Conservation (phyloP, 1,140 invertebrate genomes). For the Aphidius gifuensis region DNA sequence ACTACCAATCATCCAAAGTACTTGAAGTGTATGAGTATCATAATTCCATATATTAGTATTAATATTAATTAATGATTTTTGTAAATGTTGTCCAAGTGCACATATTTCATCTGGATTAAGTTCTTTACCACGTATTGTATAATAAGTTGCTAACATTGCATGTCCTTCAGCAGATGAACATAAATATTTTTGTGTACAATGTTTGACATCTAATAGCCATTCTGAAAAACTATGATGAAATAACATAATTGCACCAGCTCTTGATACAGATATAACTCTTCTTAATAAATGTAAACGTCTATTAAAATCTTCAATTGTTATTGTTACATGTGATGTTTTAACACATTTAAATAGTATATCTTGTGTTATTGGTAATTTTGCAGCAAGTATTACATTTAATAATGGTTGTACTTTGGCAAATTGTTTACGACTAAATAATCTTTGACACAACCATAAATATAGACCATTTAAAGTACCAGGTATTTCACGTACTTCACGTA, state of each 20-base stretch:
- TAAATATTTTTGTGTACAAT: slow-evolving; percentile 91
- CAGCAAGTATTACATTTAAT: slow-evolving; percentile 83
- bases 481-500: slow-evolving; percentile 83
- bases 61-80: slow-evolving; percentile 42
- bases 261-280: slow-evolving; percentile 65
- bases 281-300: slow-evolving; percentile 75
- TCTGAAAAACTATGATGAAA: slow-evolving; percentile 92
- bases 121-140: slow-evolving; percentile 61
- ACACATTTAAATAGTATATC: slow-evolving; percentile 78
- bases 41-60: slow-evolving; percentile 37
- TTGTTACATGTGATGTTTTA: slow-evolving; percentile 74
- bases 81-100: slow-evolving; percentile 49
- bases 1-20: slow-evolving; percentile 67
- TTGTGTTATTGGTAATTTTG: slow-evolving; percentile 78
- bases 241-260: slow-evolving; percentile 67
- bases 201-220: slow-evolving; percentile 94
- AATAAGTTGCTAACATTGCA: slow-evolving; percentile 83
- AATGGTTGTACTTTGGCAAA: slow-evolving; percentile 83
- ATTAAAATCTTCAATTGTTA: slow-evolving; percentile 82
- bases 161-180: slow-evolving; percentile 85
- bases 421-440: slow-evolving; percentile 84
- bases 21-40: slow-evolving; percentile 63
- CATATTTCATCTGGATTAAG: slow-evolving; percentile 56
- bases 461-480: slow-evolving; percentile 92
- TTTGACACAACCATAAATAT: slow-evolving; percentile 92